phyloP scores from a whole-genome alignment of 2,113 vertebrate species.

The Phrynocephalus versicolor region DNA sequence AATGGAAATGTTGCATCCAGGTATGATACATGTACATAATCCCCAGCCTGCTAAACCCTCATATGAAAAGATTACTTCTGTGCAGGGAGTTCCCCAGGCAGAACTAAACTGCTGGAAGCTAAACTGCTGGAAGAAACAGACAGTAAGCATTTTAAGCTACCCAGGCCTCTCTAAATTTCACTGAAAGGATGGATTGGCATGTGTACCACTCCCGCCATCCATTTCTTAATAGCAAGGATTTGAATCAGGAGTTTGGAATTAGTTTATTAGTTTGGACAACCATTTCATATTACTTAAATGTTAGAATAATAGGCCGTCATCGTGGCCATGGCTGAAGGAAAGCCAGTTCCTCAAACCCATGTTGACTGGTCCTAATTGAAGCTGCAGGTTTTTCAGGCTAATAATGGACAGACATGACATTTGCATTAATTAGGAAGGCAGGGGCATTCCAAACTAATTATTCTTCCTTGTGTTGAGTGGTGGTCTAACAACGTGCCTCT shows the following conservation, averaged over 20 bases:
- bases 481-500: background rate
- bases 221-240: background rate
- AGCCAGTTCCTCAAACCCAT: background rate
- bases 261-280: background rate
- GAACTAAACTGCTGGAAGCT: slow-evolving; percentile 1
- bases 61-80: no score
- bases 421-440: background rate
- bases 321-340: background rate
- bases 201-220: no score
- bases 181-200: background rate
- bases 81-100: background rate
- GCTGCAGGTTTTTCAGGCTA: slow-evolving; percentile 17
- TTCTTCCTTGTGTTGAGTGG: fast-evolving
- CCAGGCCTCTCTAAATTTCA: background rate
- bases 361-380: background rate
- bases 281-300: background rate
- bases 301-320: slow-evolving; percentile 2
- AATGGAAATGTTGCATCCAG: background rate
- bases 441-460: background rate
- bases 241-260: background rate
- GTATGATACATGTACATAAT: background rate
- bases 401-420: background rate
- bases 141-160: background rate
- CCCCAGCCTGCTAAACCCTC: no score
- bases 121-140: background rate